Conservation (phyloP, 2,797 vertebrate genomes). For the Pseudochromis fuscus region DNA sequence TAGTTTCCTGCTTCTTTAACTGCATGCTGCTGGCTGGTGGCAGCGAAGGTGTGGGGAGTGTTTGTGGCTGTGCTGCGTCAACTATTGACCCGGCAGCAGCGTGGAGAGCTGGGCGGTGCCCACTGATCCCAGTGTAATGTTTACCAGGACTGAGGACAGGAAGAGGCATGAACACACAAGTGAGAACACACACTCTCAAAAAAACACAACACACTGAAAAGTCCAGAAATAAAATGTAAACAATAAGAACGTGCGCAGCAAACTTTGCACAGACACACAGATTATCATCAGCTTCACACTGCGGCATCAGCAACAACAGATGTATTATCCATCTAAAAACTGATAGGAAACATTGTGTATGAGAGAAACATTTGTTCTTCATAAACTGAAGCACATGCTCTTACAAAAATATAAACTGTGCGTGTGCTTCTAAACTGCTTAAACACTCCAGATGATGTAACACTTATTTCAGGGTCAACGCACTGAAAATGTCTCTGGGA, state of each 20-base stretch:
- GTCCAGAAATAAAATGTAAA: not conserved
- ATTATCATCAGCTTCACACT: conserved; percentile 21
- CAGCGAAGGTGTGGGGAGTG: conserved; percentile 26
- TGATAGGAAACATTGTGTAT: not conserved
- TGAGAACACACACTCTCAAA: not conserved
- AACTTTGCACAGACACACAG: not conserved
- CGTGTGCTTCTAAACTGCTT: conserved; percentile 7
- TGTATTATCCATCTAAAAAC: not conserved
- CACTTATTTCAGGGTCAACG: conserved; percentile 23
- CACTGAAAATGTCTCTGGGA: conserved; percentile 4
- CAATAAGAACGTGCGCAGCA: not conserved
- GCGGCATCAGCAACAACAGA: conserved; percentile 37
- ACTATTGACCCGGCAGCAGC: conserved; percentile 20
- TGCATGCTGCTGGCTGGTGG: not conserved
- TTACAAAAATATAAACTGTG: not conserved
- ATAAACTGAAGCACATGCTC: not conserved
- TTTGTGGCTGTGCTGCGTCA: conserved; percentile 24
- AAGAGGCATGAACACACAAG: conserved; percentile 20
- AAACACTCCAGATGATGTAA: not conserved
- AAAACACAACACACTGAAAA: conserved; percentile 10
- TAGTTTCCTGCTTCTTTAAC: conserved; percentile 1
- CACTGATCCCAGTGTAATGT: conserved; percentile 11
- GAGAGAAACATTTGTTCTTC: conserved; percentile 9
- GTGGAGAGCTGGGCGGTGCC: conserved; percentile 26
- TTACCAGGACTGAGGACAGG: conserved; percentile 18